These are phyloP conservation scores for Sebastiscus albofasciatus DNA, from an alignment of 2,797 vertebrate species.

Conservation along the genomic window DNA sequence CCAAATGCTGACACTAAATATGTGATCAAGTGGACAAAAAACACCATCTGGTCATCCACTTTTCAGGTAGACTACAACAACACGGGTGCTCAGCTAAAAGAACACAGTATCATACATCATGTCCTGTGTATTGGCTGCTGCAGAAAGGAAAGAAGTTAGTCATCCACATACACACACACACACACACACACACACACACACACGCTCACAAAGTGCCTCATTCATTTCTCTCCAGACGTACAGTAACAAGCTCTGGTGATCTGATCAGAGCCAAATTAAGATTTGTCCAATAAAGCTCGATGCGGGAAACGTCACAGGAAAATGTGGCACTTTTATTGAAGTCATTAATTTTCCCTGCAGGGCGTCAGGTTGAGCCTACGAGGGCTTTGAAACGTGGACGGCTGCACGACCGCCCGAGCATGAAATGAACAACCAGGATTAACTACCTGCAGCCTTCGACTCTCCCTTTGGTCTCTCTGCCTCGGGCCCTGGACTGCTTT, in stretches of 20 bases:
- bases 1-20: background rate
- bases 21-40: background rate
- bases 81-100: slow-evolving; percentile 9
- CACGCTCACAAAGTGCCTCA: slow-evolving; percentile 10
- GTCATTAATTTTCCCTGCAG: slow-evolving; percentile 81
- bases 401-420: slow-evolving; percentile 52
- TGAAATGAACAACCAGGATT: slow-evolving; percentile 77
- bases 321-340: slow-evolving; percentile 79
- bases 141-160: slow-evolving; percentile 18
- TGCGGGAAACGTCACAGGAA: slow-evolving; percentile 60
- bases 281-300: slow-evolving; percentile 60
- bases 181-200: background rate
- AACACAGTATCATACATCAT: slow-evolving; percentile 4
- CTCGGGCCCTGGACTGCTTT: background rate
- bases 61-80: background rate
- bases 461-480: background rate
- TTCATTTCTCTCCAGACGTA: slow-evolving; percentile 35
- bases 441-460: slow-evolving; percentile 60
- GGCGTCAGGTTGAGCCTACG: slow-evolving; percentile 45
- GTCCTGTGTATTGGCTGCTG: slow-evolving; percentile 2
- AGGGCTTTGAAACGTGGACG: slow-evolving; percentile 47
- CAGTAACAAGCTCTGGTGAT: slow-evolving; percentile 52
- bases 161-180: background rate
- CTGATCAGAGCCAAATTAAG: slow-evolving; percentile 69
- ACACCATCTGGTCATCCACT: background rate